Evolutionary conservation across 2,113 vertebrate genomes (phyloP).

Genomic region (Heterocephalus glaber): DNA sequence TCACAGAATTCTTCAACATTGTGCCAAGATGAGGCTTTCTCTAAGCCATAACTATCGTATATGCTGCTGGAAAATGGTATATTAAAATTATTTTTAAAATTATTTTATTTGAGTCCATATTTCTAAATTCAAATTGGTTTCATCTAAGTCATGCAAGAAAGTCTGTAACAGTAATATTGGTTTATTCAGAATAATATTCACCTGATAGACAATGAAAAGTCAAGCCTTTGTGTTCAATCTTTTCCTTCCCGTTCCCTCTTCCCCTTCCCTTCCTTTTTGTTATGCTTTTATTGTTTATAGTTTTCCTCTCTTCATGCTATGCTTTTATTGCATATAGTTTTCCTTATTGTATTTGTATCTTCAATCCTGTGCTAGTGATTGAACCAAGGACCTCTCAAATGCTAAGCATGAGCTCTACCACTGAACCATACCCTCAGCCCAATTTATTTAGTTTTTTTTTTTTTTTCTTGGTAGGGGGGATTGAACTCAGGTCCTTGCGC

Average conservation of each 20-base stretch:
- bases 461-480: no score
- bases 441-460: no score
- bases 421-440: neutral
- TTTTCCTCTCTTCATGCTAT: neutral
- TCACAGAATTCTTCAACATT: conserved; percentile 85
- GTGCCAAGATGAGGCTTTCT: conserved; percentile 84
- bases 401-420: neutral
- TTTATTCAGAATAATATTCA: conserved; percentile 41
- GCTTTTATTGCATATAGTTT: neutral
- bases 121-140: conserved; percentile 17
- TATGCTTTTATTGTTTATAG: neutral
- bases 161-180: conserved; percentile 24
- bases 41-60: conserved; percentile 81
- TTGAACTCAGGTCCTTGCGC: no score
- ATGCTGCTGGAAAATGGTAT: conserved; percentile 88
- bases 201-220: conserved; percentile 30
- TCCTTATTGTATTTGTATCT: neutral
- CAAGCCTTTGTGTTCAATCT: neutral
- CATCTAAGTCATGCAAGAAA: conserved; percentile 41
- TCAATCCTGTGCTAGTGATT: neutral
- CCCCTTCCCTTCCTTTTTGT: neutral
- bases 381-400: neutral
- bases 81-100: conserved; percentile 59
- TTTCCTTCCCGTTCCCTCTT: neutral
- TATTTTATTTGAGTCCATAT: neutral